Evolutionary conservation across 2,888 invertebrate species (phyloP).

Genomic region (Scelioninae gen. 2): DNA sequence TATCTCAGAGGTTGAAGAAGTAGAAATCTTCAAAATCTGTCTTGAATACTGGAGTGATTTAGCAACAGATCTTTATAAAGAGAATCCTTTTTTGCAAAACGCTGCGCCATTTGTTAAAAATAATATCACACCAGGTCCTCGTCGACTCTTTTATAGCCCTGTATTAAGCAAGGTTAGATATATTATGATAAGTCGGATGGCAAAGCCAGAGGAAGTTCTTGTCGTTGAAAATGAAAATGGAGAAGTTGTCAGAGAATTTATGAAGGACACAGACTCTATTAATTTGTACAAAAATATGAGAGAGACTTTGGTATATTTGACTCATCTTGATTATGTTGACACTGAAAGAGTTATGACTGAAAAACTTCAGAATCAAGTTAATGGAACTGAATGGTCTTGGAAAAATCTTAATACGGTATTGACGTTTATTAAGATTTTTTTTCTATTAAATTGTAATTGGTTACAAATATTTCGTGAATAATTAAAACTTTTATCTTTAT

Average conservation of each 20-base stretch:
- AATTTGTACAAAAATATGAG: slow-evolving; percentile 99
- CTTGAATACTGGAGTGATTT: slow-evolving; percentile 99
- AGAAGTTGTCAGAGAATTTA: slow-evolving; percentile 98
- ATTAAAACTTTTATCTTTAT: too few relatives aligned
- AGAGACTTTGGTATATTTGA: slow-evolving; percentile 97
- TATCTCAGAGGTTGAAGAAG: slow-evolving; percentile 98
- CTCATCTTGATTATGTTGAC: slow-evolving; percentile 98
- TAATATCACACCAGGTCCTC: slow-evolving; percentile 75
- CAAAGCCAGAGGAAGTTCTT: slow-evolving; percentile 99
- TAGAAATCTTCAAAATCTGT: slow-evolving; percentile 99
- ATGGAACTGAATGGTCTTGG: slow-evolving; percentile 99
- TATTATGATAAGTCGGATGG: slow-evolving; percentile 99
- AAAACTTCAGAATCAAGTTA: slow-evolving; percentile 98
- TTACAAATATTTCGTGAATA: too few relatives aligned
- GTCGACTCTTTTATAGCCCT: slow-evolving; percentile 86
- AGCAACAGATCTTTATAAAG: slow-evolving; percentile 93
- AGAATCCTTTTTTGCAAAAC: slow-evolving; percentile 83
- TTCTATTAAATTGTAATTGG: too few relatives aligned
- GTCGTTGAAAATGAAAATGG: slow-evolving; percentile 99
- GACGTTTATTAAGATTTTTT: too few relatives aligned
- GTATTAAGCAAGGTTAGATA: slow-evolving; percentile 92
- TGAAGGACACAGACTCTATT: slow-evolving; percentile 99
- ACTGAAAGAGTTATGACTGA: slow-evolving; percentile 99
- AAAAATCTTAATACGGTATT: slow-evolving; percentile 97
- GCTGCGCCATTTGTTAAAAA: slow-evolving; percentile 74